Base-by-base conservation (phyloP, 2,888 invertebrate species). In the Lasioglossum marginatum region DNA sequence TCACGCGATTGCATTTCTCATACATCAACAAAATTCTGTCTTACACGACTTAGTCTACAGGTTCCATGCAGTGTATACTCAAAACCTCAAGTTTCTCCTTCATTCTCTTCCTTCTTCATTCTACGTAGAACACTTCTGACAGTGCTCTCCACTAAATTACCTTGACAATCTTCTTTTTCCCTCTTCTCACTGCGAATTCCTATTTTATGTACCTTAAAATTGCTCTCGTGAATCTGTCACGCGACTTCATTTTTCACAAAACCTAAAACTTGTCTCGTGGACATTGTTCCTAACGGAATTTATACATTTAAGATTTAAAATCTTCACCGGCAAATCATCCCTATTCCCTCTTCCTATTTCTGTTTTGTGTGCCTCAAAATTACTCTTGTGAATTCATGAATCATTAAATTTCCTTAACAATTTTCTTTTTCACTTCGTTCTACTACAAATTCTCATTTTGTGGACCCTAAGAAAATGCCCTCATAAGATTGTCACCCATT, bases 41-140 rank as follows among this genome's bases (percentile, higher is more conserved):
- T 52, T 52, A n/a, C n/a, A 52, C 52, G 52, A 10, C 23, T 52
- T 2, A n/a, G 52, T 10, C n/a, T n/a, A 52, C 52, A 23, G 3
- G 52, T 10, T 52, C 3, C 23, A 23, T n/a, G 23, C 52, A 52
- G 52, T n/a, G n/a, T 52, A n/a, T 0, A 52, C n/a, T 52, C n/a
- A 52, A 52, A 52, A n/a, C 52, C 52, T 52, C 52, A n/a, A 52
- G 52, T 52, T 52, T 52, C 52, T 52, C 52, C 52, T 52, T 52
- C 52, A n/a, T n/a, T 23, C 52, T 23, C 52, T 52, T 52, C 52
- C 23, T 52, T 52, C 52, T 52, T 52, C 52, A 52, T 52, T 52
- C n/a, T 52, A 52, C 52, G 23, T 23, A n/a, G 52, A 52, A 52
- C 23, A 52, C 52, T 52, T 52, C 52, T n/a, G 52, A 52, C 52